These are phyloP conservation scores for Parthenolecanium corni DNA, from an alignment of 2,888 invertebrate genomes.

Conservation along the genomic window DNA sequence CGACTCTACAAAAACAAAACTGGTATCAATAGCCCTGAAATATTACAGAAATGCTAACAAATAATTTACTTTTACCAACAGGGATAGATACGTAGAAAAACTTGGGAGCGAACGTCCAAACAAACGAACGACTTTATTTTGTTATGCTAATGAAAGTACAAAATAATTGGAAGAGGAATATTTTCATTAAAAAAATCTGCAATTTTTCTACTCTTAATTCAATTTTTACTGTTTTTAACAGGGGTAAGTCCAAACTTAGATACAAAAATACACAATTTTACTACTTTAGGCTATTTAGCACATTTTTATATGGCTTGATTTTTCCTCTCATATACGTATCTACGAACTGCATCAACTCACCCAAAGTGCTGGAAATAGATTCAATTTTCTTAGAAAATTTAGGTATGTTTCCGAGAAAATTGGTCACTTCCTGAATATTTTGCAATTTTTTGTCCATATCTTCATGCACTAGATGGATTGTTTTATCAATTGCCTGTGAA, in stretches of 20 bases:
- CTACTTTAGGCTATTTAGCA: too few species aligned
- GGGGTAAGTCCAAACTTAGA: too few species aligned
- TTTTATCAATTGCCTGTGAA: slow-evolving; percentile 38
- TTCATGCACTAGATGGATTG: slow-evolving; percentile 41
- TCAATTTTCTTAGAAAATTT: slow-evolving; percentile 15
- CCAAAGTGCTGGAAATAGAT: slow-evolving; percentile 7
- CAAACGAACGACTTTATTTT: too few species aligned
- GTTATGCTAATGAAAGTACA: too few species aligned
- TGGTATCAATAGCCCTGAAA: neutral
- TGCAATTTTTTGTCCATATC: slow-evolving; percentile 38
- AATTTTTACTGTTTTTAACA: too few species aligned
- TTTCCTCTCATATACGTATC: too few species aligned
- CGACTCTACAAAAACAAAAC: neutral
- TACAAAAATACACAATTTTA: too few species aligned
- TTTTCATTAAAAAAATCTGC: too few species aligned
- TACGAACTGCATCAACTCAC: too few species aligned
- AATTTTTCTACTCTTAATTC: too few species aligned
- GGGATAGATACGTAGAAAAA: neutral
- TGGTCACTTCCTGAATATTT: slow-evolving; percentile 13
- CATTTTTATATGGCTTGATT: too few species aligned
- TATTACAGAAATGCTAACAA: neutral
- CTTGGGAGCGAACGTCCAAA: neutral
- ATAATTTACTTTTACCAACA: neutral
- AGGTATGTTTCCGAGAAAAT: slow-evolving; percentile 4
- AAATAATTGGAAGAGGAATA: too few species aligned